phyloP scores from a whole-genome alignment of 2,797 vertebrate genomes.

The Staurois parvus region DNA sequence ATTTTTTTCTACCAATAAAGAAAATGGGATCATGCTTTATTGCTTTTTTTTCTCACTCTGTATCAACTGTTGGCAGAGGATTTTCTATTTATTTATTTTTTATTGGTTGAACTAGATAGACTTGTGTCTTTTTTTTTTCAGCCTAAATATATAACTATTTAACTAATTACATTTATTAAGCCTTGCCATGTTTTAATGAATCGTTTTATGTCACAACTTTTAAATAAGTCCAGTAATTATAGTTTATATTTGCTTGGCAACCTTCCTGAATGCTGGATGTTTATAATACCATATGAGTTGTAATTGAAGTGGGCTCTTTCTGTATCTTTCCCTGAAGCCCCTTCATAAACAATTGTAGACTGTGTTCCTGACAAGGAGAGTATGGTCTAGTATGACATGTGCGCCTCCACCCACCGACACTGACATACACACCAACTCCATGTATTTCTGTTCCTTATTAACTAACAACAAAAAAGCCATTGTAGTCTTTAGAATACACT shows the following conservation, averaged over 20 bases:
- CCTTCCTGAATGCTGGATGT: not conserved
- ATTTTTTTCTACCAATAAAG: too few species aligned
- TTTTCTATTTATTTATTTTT: too few species aligned
- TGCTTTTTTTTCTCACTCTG: too few species aligned
- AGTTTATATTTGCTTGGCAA: not conserved
- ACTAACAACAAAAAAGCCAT: not conserved
- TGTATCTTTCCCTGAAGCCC: not conserved
- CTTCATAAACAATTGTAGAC: not conserved
- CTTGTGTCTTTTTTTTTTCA: too few species aligned
- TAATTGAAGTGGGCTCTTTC: not conserved
- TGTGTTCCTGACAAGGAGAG: not conserved
- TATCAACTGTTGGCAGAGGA: too few species aligned
- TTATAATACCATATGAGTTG: not conserved
- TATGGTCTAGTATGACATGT: slow-evolving; percentile 3
- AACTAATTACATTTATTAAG: too few species aligned
- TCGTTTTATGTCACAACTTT: not conserved
- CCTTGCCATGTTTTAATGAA: too few species aligned
- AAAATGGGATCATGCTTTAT: too few species aligned
- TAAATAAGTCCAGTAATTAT: not conserved
- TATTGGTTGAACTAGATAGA: too few species aligned
- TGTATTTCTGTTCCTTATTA: slow-evolving; percentile 25
- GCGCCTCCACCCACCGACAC: slow-evolving; percentile 12
- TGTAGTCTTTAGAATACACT: slow-evolving; percentile 10
- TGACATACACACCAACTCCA: not conserved
- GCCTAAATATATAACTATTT: too few species aligned